Evolutionary conservation across 2,113 vertebrate species (phyloP).

Genomic region (Vicugna pacos): DNA sequence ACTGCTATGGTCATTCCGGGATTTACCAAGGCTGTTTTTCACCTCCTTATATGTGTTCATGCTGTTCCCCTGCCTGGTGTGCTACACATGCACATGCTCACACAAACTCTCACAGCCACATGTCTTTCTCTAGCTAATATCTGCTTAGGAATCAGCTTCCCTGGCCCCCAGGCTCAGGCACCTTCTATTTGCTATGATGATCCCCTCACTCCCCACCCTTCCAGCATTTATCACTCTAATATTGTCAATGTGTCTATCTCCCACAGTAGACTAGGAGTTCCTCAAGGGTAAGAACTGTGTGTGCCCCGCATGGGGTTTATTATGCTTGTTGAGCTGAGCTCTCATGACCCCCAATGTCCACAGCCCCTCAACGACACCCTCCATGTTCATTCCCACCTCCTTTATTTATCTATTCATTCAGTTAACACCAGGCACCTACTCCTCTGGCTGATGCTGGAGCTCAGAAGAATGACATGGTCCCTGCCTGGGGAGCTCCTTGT

Average conservation of each 20-base stretch:
- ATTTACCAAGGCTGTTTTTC: background rate
- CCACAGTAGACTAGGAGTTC: background rate
- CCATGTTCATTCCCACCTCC: background rate
- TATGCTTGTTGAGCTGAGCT: background rate
- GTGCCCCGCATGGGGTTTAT: background rate
- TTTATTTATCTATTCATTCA: background rate
- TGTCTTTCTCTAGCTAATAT: background rate
- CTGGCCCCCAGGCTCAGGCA: background rate
- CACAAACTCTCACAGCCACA: background rate
- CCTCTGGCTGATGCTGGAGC: background rate
- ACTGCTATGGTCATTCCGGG: background rate
- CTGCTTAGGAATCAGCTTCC: background rate
- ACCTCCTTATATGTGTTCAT: background rate
- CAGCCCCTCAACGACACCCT: background rate
- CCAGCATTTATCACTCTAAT: background rate
- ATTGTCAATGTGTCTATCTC: background rate
- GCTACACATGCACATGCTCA: background rate
- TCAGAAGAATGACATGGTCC: background rate
- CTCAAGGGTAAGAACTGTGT: background rate
- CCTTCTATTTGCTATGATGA: background rate
- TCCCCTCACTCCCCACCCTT: background rate
- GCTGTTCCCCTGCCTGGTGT: background rate
- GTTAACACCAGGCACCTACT: background rate
- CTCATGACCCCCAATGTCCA: background rate
- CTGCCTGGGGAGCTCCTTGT: background rate